A percentile compares a stretch with the other conserved stretches of the same genome.
Conservation (phyloP, 2,113 vertebrate genomes). For the Todiramphus saurophagus region DNA sequence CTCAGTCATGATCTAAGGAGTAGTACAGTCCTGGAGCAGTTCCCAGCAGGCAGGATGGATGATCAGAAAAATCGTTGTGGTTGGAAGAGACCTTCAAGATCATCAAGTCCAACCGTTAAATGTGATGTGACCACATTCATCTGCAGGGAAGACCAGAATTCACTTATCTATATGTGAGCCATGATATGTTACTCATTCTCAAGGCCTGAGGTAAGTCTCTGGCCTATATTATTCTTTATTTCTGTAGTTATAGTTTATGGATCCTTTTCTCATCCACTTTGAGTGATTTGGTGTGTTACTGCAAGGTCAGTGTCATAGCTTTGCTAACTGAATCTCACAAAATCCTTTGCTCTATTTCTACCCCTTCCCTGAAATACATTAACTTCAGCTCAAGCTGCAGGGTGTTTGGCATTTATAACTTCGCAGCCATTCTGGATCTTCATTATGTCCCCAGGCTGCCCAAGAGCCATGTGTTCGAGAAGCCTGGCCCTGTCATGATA, state of each 20-base stretch:
- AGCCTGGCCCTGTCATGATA: background rate
- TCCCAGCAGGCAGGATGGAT: background rate
- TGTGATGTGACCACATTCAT: background rate
- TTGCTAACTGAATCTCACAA: background rate
- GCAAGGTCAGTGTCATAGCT: accelerated
- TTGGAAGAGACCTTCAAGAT: no score
- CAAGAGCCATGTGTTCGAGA: background rate
- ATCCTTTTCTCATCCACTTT: background rate
- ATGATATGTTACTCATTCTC: background rate
- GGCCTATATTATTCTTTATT: background rate
- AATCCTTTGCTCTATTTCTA: background rate
- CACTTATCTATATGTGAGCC: accelerated
- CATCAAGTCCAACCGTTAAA: no score
- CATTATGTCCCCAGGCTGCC: background rate
- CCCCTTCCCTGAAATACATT: background rate
- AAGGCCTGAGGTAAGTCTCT: background rate
- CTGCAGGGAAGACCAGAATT: background rate
- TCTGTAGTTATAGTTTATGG: background rate
- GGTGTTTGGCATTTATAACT: background rate
- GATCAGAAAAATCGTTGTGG: no score
- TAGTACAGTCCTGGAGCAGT: background rate
- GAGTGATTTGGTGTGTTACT: background rate
- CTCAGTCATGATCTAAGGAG: accelerated
- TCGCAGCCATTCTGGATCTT: background rate
- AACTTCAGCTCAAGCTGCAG: background rate